Base-by-base conservation (phyloP, 1,140 invertebrate species). In the Physella acuta region DNA sequence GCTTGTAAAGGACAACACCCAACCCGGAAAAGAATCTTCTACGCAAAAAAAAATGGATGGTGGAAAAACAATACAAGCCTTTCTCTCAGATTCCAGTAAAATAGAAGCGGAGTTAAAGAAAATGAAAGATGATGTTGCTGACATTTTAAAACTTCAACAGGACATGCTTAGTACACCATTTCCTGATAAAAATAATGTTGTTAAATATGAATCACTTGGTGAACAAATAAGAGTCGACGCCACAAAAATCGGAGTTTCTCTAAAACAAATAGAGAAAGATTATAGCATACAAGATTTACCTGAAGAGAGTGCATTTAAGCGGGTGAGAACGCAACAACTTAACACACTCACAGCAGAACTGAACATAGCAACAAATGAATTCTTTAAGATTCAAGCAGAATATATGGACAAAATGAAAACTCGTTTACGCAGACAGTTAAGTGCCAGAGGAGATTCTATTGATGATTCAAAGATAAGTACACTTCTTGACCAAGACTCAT, bases 401-500 rank as follows among this genome's bases (percentile, higher is more conserved):
- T 79, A 79, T 60, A 68, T 76, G 44, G 78, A 79, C 14, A 78
- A 74, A 66, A 78, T 77, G 67, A 75, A 76, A 67, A 67, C 67
- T 8, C 39, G 72, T 16, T 60, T 78, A 16, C 60, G 62, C 31
- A 51, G 71, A 37, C 73, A 78, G 56, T 61, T 74, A 51, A 64
- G 61, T 51, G 72, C 71, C 4, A 73, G 67, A 36, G 70, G 71
- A 37, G 71, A 71, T 3, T 26, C 31, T 39, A 51, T 68, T n/a
- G 63, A 61, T 2, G 71, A 71, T 14, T 37, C 53, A 17, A 65
- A 73, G n/a, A 60, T 74, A 4, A 72, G 70, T n/a, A 69, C 70
- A 51, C 69, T 76, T 39, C 51, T 76, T 1, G 72, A 75, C 30
- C 55, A 70, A 31, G 74, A 79, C 34, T 72, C 71, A 16, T 76